A percentile compares a stretch with the other conserved stretches of the same genome.
Evolutionary conservation across 2,797 vertebrate genomes (phyloP).

Genomic region (Semotilus atromaculatus): DNA sequence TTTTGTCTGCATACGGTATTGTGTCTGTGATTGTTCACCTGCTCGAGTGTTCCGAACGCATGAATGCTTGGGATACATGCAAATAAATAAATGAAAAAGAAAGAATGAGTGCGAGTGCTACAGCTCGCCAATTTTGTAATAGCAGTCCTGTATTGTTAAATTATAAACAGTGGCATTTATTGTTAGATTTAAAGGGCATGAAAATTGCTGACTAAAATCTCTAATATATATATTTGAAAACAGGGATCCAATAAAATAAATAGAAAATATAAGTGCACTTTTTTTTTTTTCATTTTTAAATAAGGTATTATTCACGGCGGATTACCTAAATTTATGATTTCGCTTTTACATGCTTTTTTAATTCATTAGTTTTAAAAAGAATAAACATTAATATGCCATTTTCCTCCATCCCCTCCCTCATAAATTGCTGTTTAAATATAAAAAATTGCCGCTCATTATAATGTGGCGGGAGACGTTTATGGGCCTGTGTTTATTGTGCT

Average conservation of each 20-base stretch:
- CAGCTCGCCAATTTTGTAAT: background rate
- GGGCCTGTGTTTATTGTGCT: constrained; percentile 38
- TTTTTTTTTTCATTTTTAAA: background rate
- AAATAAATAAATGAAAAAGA: background rate
- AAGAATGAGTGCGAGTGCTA: background rate
- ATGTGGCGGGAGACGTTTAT: constrained; percentile 28
- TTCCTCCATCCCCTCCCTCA: fast-evolving
- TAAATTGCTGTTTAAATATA: constrained; percentile 12
- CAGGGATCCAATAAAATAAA: background rate
- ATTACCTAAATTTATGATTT: background rate
- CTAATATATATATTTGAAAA: background rate
- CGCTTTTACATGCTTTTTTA: background rate
- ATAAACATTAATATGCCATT: background rate
- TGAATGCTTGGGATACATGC: background rate
- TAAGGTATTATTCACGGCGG: background rate
- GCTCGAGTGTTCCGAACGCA: background rate
- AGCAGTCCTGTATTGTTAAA: background rate
- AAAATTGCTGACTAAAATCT: background rate
- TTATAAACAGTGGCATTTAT: background rate
- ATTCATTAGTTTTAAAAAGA: background rate
- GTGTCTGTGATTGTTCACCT: constrained; percentile 11
- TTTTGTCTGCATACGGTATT: background rate
- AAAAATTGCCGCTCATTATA: constrained; percentile 1
- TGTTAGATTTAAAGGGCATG: background rate
- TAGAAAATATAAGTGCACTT: background rate